These are phyloP conservation scores for Paracentrotus lividus DNA, from an alignment of 53 echinoderm and acorn worm species.

Conservation along the genomic window DNA sequence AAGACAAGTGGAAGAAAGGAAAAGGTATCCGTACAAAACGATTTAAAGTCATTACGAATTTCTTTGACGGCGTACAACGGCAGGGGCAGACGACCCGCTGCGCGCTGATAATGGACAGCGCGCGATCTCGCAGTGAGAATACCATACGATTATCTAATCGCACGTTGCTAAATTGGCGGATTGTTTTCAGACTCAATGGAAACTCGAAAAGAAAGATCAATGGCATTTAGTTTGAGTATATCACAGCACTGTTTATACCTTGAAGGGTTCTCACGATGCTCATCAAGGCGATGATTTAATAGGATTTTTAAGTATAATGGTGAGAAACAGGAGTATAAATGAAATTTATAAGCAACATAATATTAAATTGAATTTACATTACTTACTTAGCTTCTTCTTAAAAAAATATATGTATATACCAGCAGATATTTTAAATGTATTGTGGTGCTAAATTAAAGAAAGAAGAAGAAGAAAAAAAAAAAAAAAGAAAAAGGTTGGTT, in stretches of 20 bases:
- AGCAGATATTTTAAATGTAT: too few species aligned
- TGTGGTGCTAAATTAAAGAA: too few species aligned
- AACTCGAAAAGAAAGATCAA: neutral
- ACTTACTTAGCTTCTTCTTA: neutral
- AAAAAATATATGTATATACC: too few species aligned
- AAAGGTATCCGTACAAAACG: constrained; percentile 4
- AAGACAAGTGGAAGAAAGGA: neutral
- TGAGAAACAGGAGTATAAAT: neutral
- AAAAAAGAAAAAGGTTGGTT: neutral
- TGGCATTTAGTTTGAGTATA: constrained; percentile 31
- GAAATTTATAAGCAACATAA: too few species aligned
- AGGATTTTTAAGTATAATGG: neutral
- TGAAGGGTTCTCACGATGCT: constrained; percentile 59
- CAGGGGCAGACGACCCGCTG: constrained; percentile 22
- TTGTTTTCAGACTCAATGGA: constrained; percentile 14
- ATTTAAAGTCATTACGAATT: constrained; percentile 41
- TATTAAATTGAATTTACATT: neutral
- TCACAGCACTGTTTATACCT: constrained; percentile 36
- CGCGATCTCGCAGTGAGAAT: constrained; percentile 15
- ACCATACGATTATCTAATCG: constrained; percentile 37
- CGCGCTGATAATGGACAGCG: constrained; percentile 2
- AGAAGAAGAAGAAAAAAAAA: neutral
- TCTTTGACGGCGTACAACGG: neutral
- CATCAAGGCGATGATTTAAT: constrained; percentile 18
- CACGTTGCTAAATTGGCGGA: constrained; percentile 48